Evolutionary conservation across 1,140 invertebrate genomes (phyloP).

Genomic region (Ridgeia piscesae): DNA sequence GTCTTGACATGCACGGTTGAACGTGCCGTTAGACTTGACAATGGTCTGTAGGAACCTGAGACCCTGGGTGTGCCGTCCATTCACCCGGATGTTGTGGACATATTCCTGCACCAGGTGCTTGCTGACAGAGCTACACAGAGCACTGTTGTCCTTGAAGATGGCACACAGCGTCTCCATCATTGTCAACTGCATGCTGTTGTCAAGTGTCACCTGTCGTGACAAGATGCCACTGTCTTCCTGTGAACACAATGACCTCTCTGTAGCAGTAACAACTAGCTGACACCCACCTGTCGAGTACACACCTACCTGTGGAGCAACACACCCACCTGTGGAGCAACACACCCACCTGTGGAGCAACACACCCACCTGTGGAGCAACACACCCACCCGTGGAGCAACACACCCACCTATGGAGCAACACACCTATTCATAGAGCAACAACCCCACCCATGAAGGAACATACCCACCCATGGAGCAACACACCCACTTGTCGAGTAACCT

Average conservation of each 20-base stretch:
- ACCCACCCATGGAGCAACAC: too few species aligned
- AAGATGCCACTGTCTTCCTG: not conserved
- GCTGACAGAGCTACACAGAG: conserved; percentile 92
- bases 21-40: conserved; percentile 93
- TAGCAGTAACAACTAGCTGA: not conserved
- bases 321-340: too few species aligned
- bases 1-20: conserved; percentile 93
- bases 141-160: conserved; percentile 94
- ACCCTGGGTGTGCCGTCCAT: conserved; percentile 91
- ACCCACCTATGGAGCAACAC: too few species aligned
- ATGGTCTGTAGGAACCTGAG: conserved; percentile 96
- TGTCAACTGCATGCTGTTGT: conserved; percentile 66
- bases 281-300: too few species aligned
- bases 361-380: too few species aligned
- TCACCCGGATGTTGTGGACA: conserved; percentile 95
- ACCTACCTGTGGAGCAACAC: too few species aligned
- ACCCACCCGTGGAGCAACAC: too few species aligned
- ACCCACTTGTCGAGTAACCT: too few species aligned
- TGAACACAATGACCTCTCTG: not conserved
- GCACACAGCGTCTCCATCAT: conserved; percentile 95
- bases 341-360: too few species aligned
- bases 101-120: conserved; percentile 97
- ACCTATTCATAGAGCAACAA: too few species aligned
- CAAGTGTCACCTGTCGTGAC: not conserved
- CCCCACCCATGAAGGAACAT: too few species aligned